These are phyloP conservation scores for Coracias cyanogaster DNA, from an alignment of 2,797 vertebrate genomes.

Conservation along the genomic window DNA sequence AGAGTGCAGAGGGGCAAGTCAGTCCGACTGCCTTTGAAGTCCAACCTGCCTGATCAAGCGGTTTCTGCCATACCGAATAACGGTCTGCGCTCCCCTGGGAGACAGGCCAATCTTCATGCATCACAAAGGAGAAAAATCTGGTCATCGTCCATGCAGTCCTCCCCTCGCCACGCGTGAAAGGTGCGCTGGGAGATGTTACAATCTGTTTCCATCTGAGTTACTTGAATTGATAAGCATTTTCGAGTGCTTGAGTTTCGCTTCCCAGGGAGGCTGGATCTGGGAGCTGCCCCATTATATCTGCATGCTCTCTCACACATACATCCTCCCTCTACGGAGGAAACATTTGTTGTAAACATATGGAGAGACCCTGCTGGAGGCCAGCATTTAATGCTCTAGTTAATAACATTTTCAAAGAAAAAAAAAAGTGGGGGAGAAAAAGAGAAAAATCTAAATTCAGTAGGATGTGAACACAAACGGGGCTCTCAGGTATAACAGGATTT, in stretches of 20 bases:
- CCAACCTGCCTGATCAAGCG: neutral
- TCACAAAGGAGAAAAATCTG: neutral
- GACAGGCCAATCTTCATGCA: neutral
- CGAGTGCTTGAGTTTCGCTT: neutral
- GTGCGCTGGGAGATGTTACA: neutral
- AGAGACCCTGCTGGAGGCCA: constrained; percentile 76
- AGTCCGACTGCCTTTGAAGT: neutral
- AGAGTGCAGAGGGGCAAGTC: neutral
- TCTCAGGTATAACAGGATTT: constrained; percentile 52
- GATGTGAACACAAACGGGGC: neutral
- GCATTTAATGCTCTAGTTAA: constrained; percentile 85
- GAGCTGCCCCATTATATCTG: neutral
- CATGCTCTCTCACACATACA: constrained; percentile 17
- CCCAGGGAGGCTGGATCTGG: constrained; percentile 13
- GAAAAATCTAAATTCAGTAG: neutral
- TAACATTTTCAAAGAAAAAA: constrained; percentile 51
- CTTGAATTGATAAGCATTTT: neutral
- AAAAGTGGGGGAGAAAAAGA: neutral
- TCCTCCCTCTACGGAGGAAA: constrained; percentile 31
- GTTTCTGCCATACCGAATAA: fast-evolving
- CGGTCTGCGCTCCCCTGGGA: neutral
- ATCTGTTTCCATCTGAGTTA: constrained; percentile 13
- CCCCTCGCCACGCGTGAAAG: neutral
- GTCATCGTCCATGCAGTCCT: fast-evolving
- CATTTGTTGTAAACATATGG: constrained; percentile 79